A percentile compares a stretch with the other conserved stretches of the same genome.
Conservation (phyloP, 37 sponge, comb jelly and placozoan species). For the Beroe forskalii region DNA sequence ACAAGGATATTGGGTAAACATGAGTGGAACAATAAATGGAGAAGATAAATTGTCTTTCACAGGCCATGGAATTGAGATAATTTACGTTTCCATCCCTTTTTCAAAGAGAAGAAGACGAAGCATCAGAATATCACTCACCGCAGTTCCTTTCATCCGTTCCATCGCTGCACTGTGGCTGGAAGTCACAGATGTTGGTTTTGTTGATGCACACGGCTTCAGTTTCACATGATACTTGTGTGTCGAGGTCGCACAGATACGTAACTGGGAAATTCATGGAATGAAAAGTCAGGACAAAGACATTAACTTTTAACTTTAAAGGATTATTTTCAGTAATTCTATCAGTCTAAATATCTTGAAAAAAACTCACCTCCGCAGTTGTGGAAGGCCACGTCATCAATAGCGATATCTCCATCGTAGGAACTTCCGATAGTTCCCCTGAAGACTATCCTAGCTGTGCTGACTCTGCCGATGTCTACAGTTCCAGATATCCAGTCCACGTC, state of each 20-base stretch:
- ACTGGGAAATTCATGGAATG: neutral
- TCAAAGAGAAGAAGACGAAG: too few relatives aligned
- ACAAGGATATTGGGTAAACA: too few relatives aligned
- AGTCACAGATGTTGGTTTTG: constrained; percentile 56
- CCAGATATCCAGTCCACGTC: constrained; percentile 45
- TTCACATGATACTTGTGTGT: constrained; percentile 25
- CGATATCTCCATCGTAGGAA: constrained; percentile 60
- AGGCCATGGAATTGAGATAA: too few relatives aligned
- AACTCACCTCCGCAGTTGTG: constrained; percentile 60
- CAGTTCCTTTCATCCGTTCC: constrained; percentile 41
- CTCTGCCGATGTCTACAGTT: constrained; percentile 32
- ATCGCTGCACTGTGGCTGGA: constrained; percentile 52
- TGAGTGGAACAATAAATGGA: too few relatives aligned
- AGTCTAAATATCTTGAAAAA: too few relatives aligned
- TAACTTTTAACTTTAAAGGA: neutral
- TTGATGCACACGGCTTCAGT: constrained; percentile 53
- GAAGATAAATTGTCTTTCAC: too few relatives aligned
- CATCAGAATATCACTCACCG: too few relatives aligned
- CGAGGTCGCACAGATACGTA: constrained; percentile 16
- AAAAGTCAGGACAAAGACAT: neutral
- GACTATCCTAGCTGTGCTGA: constrained; percentile 12
- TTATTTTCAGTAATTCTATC: too few relatives aligned
- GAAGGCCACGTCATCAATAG: constrained; percentile 66
- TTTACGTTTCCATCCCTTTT: too few relatives aligned
- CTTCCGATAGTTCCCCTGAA: constrained; percentile 57